Evolutionary conservation across 2,888 invertebrate genomes (phyloP).

Genomic region (Monoplex corrugatus): DNA sequence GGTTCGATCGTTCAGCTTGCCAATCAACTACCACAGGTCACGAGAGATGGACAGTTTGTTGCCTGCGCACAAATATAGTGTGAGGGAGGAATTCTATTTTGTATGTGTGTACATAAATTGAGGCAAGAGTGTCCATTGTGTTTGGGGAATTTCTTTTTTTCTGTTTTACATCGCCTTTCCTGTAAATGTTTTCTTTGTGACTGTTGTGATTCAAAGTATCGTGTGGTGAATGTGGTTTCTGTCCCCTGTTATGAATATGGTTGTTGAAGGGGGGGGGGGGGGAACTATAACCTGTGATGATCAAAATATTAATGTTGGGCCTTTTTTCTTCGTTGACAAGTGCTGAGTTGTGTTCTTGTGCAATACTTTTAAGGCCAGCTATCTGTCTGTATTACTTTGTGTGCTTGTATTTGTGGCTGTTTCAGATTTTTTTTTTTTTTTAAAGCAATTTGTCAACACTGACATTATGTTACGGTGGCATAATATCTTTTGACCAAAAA

Average conservation of each 20-base stretch:
- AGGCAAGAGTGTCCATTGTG: neutral
- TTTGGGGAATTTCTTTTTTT: neutral
- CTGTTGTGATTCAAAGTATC: neutral
- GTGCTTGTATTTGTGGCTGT: too few species aligned
- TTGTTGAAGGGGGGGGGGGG: neutral
- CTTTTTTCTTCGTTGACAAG: neutral
- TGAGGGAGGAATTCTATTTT: neutral
- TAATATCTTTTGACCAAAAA: too few species aligned
- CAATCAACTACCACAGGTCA: too few species aligned
- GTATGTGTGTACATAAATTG: neutral
- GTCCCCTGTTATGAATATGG: neutral
- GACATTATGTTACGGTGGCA: too few species aligned
- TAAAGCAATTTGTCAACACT: too few species aligned
- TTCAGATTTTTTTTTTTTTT: too few species aligned
- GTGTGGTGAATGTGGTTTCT: neutral
- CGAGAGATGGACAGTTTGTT: neutral
- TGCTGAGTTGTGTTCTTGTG: neutral
- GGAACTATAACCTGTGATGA: neutral
- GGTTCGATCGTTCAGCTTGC: too few species aligned
- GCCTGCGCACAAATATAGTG: neutral
- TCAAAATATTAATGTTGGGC: neutral
- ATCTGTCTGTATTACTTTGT: too few species aligned
- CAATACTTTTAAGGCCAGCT: neutral
- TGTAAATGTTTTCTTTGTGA: neutral
- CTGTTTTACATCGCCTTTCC: neutral